A percentile compares a stretch with the other conserved stretches of the same genome.
phyloP scores from a whole-genome alignment of 92 coral and sea anemone species.

The Epizoanthus stellaris region DNA sequence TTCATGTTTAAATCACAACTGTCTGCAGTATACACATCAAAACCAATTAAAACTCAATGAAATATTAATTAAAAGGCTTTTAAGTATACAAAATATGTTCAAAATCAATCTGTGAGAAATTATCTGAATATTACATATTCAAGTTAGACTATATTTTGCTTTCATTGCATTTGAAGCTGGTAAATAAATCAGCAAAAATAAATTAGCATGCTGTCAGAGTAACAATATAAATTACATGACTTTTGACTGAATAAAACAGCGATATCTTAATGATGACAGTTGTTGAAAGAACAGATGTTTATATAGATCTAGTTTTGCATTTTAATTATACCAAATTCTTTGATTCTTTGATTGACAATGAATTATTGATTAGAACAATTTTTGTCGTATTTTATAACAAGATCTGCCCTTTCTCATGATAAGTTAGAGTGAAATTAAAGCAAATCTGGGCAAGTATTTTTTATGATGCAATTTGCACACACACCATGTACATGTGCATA shows the following conservation, averaged over 20 bases:
- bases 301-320: background rate
- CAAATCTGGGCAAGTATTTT: no score
- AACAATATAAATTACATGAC: background rate
- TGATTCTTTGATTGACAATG: background rate
- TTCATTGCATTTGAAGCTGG: background rate
- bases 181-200: background rate
- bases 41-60: slow-evolving; percentile 6
- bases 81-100: no score
- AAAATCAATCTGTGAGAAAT: background rate
- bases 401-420: no score
- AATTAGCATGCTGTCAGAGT: background rate
- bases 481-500: no score
- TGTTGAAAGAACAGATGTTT: background rate
- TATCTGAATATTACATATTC: background rate
- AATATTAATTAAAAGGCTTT: background rate
- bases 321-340: background rate
- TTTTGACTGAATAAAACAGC: background rate
- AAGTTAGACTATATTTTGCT: background rate
- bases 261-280: background rate
- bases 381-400: no score
- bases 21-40: slow-evolving; percentile 12
- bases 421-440: no score
- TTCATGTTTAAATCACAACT: background rate
- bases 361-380: background rate
- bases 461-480: no score